These are phyloP conservation scores for Pontoporia blainvillei DNA, from an alignment of 2,113 vertebrate genomes.

Conservation along the genomic window DNA sequence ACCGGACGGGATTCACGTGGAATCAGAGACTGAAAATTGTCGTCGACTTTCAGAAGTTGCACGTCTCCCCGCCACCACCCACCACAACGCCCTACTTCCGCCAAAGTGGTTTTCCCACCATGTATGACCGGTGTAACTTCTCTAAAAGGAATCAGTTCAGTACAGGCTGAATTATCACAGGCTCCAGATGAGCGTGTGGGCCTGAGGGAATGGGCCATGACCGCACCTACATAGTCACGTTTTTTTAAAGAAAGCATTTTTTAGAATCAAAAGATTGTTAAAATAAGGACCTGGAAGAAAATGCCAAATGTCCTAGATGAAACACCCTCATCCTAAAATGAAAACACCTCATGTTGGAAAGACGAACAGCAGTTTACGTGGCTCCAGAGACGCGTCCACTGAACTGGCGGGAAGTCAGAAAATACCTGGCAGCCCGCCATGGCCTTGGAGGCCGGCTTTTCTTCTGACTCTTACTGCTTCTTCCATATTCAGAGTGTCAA, in stretches of 20 bases:
- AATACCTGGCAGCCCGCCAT: not conserved
- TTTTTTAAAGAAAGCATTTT: not conserved
- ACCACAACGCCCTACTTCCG: too few species aligned
- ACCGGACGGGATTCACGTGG: accelerated
- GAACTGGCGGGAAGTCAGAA: not conserved
- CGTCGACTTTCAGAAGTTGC: not conserved
- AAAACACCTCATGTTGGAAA: not conserved
- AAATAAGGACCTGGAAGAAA: not conserved
- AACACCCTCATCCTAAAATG: not conserved
- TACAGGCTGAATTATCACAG: not conserved
- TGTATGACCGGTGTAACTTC: not conserved
- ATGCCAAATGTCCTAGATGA: not conserved
- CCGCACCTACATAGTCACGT: not conserved
- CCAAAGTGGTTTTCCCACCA: not conserved
- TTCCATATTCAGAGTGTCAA: not conserved
- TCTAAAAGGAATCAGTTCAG: not conserved
- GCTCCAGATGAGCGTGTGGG: not conserved
- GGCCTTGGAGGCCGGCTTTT: too few species aligned
- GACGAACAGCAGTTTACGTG: not conserved
- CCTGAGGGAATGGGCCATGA: not conserved
- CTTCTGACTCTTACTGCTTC: not conserved
- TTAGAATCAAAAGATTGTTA: not conserved
- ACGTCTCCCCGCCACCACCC: not conserved
- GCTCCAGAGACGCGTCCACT: not conserved
- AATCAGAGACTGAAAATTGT: not conserved